Evolutionary conservation across 2,888 invertebrate species (phyloP), one percentile per base, ranked within the genome.

Genomic region (Chymomyza procnemis): DNA sequence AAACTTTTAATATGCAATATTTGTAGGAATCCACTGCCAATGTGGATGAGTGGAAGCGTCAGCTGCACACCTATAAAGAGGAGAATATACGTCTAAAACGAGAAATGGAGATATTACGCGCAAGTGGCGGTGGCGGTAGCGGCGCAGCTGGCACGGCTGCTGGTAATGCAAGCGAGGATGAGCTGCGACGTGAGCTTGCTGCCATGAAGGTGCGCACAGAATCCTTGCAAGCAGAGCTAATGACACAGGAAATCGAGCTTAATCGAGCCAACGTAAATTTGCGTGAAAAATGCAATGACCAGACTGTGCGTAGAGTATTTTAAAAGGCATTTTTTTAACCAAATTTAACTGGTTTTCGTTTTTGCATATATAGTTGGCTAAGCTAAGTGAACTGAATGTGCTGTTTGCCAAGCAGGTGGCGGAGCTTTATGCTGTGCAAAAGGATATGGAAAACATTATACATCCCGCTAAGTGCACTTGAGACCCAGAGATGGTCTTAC

Each of bases 41-140:
- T 91, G 99, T 99, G 30, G 99, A 99, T 89, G 98, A 99, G 91
- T 99, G 99, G 99, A 99, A 99, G 91, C 94, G 97, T 73, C 98
- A 99, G 90, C 93, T 99, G 82, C 98, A 98, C 84, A 95, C 96
- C 80, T 96, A 97, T 89, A 94, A 97, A 90, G 97, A 97, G 90
- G 97, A 97, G 91, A 97, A 97, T 90, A 94, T 95, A 73, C 93
- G 96, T 68, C 94, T 97, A 85, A 95, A 95, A 90, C 93, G 93
- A 57, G 95, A 94, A 84, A 94, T 95, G 83, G 92, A 94, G 56
- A 93, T 95, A 86, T 90, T 95, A 70, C 95, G 95, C 88, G 93
- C 94, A 73, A 93, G 94, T 70, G 94, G 94, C 91, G 74, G 94
- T 70, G 94, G 94, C 91, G 74, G 66, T 19, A 93, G 67, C 55